Evolutionary conservation across 30 jellyfish, hydroid and myxozoan species (phyloP).

Genomic region (Rhopilema esculentum): DNA sequence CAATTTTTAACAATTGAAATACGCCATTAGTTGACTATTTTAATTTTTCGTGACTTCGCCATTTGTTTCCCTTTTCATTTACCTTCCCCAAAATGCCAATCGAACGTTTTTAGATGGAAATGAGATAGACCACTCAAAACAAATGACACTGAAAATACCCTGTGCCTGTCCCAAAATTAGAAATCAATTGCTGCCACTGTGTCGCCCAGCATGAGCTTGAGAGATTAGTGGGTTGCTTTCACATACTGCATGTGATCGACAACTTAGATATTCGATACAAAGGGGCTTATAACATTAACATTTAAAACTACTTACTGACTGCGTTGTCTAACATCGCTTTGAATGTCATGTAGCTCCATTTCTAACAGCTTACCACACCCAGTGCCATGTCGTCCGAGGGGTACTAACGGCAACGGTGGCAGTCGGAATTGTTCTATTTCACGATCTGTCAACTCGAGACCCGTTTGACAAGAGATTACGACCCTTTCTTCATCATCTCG

Average conservation of each 20-base stretch:
- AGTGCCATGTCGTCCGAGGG: slow-evolving; percentile 93
- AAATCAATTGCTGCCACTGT: no score
- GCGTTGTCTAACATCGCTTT: slow-evolving; percentile 73
- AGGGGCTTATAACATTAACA: neutral
- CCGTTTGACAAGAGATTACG: slow-evolving; percentile 72
- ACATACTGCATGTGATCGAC: no score
- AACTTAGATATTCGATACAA: no score
- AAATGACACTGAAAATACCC: neutral
- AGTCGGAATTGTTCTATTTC: slow-evolving; percentile 70
- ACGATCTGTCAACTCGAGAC: slow-evolving; percentile 42
- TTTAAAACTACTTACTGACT: slow-evolving; percentile 80
- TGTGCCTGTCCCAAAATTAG: no score
- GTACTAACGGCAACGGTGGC: slow-evolving; percentile 89
- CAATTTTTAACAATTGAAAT: no score
- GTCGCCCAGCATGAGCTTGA: no score
- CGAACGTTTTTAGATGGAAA: no score
- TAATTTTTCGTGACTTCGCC: no score
- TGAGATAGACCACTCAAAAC: neutral
- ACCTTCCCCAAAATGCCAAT: no score
- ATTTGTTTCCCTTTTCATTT: no score
- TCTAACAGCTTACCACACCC: slow-evolving; percentile 74
- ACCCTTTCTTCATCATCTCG: slow-evolving; percentile 76
- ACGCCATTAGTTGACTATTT: no score
- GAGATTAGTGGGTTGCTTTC: no score
- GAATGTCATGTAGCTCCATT: slow-evolving; percentile 78